Base-by-base conservation (phyloP, 2,113 vertebrate species). In the Colinus virginianus region DNA sequence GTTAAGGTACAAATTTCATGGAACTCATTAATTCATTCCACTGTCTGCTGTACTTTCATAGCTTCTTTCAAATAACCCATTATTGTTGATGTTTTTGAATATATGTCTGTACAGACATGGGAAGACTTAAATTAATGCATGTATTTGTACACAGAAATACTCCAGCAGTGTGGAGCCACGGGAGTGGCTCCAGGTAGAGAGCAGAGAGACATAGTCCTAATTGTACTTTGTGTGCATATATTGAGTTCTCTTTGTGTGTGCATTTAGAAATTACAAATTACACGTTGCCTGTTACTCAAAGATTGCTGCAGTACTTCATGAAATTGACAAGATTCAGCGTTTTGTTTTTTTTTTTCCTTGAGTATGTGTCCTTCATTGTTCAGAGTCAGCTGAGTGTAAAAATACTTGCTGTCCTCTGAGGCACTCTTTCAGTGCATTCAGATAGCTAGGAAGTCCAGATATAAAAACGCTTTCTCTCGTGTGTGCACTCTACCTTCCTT, bases 161-260 rank as follows among this genome's bases (percentile, higher is more conserved):
- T 58, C 36, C 36, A 36, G 36, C 36, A 36, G 36, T 36, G 36
- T 36, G 36, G 36, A 36, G 36, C 36, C 22, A 53, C 72, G 62
- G 36, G 28, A 38, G 0, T 85, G 62, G 56, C 4, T 55, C 17
- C 62, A 58, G 49, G 14, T 72, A 43, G 79, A 80, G 53, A 82
- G 26, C 0, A 43, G 26, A 15, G 19, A 8, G 7, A 3, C 45
- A 7, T 64, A 36, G 45, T 72, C 28, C 32, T 66, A n/a, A 45
- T 10, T 2, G 5, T 78, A 25, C 23, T 80, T 59, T 25, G 21
- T 84, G 17, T 68, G 0, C 62, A 5, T 53, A 0, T 48, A 22
- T 84, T 46, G 40, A 75, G 6, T 49, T 76, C 5, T 64, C 11
- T 59, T 62, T 78, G 34, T 76, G 7, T 1, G 1, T 78, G 10